Percentiles rank a stretch among this genome's conserved stretches.
phyloP scores from a whole-genome alignment of 2,888 invertebrate species.

The Molorchus minor region DNA sequence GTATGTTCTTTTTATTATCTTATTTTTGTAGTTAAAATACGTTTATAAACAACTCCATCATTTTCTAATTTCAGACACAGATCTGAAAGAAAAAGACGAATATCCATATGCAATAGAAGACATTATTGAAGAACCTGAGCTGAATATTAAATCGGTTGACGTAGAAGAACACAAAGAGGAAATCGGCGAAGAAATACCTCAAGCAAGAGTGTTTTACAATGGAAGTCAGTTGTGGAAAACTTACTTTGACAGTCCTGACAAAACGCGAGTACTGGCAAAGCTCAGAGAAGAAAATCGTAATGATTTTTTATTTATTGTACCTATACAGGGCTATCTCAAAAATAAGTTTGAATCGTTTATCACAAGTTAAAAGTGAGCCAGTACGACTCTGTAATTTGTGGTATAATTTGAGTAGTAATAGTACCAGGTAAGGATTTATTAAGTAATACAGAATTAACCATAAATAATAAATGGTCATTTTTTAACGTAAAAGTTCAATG shows the following conservation, averaged over 20 bases:
- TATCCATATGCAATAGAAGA: conserved; percentile 21
- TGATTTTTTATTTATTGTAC: no score
- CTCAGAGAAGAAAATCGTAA: conserved; percentile 70
- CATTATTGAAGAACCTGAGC: conserved; percentile 23
- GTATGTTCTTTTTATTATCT: no score
- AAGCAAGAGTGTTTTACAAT: conserved; percentile 69
- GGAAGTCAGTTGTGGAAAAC: conserved; percentile 84
- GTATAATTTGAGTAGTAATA: conserved; percentile 7
- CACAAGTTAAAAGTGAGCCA: no score
- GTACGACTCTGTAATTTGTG: not conserved
- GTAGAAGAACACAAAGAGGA: conserved; percentile 11
- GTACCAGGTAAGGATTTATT: no score
- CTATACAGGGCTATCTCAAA: no score
- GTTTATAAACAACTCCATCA: no score
- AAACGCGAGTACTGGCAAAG: conserved; percentile 65
- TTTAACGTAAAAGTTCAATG: no score
- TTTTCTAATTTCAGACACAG: conserved; percentile 20
- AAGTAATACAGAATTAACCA: no score
- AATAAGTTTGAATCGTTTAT: no score
- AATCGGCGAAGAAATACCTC: conserved; percentile 30
- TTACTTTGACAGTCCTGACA: conserved; percentile 64
- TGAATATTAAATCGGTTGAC: conserved; percentile 12
- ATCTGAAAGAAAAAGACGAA: not conserved
- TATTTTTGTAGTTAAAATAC: no score
- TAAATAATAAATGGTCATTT: no score